Percentiles rank a stretch among this genome's conserved stretches.
These are phyloP conservation scores for Amblyopsis rosae DNA, from an alignment of 2,113 vertebrate genomes.

Conservation along the genomic window DNA sequence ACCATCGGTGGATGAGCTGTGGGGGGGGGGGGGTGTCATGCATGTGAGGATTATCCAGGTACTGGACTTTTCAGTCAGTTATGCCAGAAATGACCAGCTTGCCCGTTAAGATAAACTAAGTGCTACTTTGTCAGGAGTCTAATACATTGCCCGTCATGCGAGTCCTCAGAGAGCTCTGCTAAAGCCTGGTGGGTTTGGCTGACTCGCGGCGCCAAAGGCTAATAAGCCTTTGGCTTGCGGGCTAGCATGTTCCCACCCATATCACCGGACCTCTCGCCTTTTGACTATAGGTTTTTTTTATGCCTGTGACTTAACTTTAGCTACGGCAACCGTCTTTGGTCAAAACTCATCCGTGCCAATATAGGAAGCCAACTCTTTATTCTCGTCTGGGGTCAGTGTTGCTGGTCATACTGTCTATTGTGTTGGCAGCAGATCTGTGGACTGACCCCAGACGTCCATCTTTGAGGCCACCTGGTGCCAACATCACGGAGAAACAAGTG, in stretches of 20 bases:
- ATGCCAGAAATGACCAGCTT: conserved; percentile 46
- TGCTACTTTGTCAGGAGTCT: conserved; percentile 25
- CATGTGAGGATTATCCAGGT: conserved; percentile 40
- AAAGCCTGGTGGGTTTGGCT: conserved; percentile 15
- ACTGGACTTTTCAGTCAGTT: conserved; percentile 29
- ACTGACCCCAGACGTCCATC: conserved; percentile 52
- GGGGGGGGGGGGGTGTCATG: conserved; percentile 42
- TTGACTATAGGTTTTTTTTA: conserved; percentile 26
- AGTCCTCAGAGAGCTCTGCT: conserved; percentile 1
- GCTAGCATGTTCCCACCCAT: conserved; percentile 56
- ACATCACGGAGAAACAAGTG: conserved; percentile 30
- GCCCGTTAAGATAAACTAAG: conserved; percentile 38
- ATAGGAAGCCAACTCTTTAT: conserved; percentile 43
- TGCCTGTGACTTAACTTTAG: conserved; percentile 58
- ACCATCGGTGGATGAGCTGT: conserved; percentile 32
- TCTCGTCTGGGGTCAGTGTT: conserved; percentile 47
- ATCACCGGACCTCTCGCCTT: conserved; percentile 35
- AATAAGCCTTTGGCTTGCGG: conserved; percentile 48
- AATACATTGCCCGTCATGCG: conserved; percentile 5
- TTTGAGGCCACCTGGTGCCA: conserved; percentile 14
- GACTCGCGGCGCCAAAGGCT: conserved; percentile 44
- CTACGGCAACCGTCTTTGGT: conserved; percentile 55
- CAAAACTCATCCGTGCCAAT: conserved; percentile 66
- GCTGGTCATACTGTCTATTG: conserved; percentile 11
- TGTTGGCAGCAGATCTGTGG: conserved; percentile 23